Conservation (phyloP, 2,113 vertebrate species). For the Barbus barbus region DNA sequence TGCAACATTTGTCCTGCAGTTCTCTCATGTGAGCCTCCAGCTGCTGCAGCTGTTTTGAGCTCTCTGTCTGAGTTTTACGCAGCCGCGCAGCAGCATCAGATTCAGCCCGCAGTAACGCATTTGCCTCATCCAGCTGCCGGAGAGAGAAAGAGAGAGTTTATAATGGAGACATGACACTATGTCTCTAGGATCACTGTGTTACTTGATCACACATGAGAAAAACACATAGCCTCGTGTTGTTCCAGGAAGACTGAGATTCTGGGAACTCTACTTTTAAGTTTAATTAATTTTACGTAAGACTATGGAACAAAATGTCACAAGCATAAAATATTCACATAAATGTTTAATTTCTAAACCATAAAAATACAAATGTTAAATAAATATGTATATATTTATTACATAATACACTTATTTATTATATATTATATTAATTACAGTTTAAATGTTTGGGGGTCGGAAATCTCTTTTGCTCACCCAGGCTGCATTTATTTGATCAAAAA, state of each 20-base stretch:
- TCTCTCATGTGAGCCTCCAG: slow-evolving; percentile 91
- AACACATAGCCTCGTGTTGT: not conserved
- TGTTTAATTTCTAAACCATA: not conserved
- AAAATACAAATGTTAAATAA: no score
- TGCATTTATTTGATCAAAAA: no score
- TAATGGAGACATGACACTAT: not conserved
- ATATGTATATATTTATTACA: no score
- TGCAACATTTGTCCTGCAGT: slow-evolving; percentile 93
- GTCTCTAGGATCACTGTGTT: not conserved
- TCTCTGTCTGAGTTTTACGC: slow-evolving; percentile 91
- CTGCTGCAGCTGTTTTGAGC: slow-evolving; percentile 94
- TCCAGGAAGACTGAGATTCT: not conserved
- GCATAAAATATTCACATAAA: not conserved
- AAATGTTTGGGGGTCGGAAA: no score
- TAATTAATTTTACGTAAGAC: not conserved
- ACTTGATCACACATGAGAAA: not conserved
- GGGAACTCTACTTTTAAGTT: not conserved
- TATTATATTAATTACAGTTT: no score
- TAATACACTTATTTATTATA: no score
- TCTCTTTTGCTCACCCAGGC: no score
- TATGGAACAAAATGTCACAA: not conserved
- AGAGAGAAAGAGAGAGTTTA: slow-evolving; percentile 30
- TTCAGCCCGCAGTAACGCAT: slow-evolving; percentile 86
- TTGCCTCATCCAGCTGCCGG: slow-evolving; percentile 91
- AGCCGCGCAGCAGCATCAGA: slow-evolving; percentile 87